These are phyloP conservation scores for Drosophila mulleri DNA, from an alignment of 2,888 invertebrate genomes.

Conservation along the genomic window DNA sequence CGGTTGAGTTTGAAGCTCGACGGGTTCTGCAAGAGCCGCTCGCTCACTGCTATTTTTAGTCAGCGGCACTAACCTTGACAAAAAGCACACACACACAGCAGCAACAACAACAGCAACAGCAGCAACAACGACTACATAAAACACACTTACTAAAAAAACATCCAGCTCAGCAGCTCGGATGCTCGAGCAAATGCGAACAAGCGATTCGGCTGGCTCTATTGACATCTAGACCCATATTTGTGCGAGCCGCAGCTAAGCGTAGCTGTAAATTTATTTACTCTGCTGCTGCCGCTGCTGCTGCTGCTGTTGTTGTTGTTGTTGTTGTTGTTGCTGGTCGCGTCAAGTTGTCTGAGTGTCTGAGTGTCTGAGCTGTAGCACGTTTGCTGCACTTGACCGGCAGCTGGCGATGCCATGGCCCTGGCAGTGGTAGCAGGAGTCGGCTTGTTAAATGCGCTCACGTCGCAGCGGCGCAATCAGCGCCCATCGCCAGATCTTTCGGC, in stretches of 20 bases:
- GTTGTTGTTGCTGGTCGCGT: slow-evolving; percentile 42
- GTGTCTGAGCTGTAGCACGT: slow-evolving; percentile 30
- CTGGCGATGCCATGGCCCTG: slow-evolving; percentile 52
- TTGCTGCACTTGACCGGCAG: slow-evolving; percentile 60
- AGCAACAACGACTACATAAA: slow-evolving; percentile 13
- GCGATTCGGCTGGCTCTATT: slow-evolving; percentile 52
- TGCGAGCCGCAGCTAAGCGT: slow-evolving; percentile 45
- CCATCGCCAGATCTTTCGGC: slow-evolving; percentile 46
- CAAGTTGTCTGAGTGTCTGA: slow-evolving; percentile 67
- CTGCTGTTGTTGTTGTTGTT: slow-evolving; percentile 4
- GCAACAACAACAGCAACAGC: neutral
- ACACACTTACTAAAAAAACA: slow-evolving; percentile 47
- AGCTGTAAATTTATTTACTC: slow-evolving; percentile 66
- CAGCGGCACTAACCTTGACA: slow-evolving; percentile 62
- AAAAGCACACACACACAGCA: slow-evolving; percentile 14
- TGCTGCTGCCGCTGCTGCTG: neutral
- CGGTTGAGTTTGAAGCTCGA: slow-evolving; percentile 55
- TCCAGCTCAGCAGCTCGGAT: slow-evolving; percentile 12
- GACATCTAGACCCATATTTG: slow-evolving; percentile 77
- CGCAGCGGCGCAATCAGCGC: slow-evolving; percentile 62
- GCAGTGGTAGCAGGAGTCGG: slow-evolving; percentile 6
- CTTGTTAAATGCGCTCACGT: slow-evolving; percentile 72
- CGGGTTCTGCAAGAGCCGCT: slow-evolving; percentile 48
- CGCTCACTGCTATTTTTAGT: slow-evolving; percentile 75
- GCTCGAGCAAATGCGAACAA: slow-evolving; percentile 21